Evolutionary conservation across 2,113 vertebrate genomes (phyloP).

Genomic region (Apodemus speciosus): DNA sequence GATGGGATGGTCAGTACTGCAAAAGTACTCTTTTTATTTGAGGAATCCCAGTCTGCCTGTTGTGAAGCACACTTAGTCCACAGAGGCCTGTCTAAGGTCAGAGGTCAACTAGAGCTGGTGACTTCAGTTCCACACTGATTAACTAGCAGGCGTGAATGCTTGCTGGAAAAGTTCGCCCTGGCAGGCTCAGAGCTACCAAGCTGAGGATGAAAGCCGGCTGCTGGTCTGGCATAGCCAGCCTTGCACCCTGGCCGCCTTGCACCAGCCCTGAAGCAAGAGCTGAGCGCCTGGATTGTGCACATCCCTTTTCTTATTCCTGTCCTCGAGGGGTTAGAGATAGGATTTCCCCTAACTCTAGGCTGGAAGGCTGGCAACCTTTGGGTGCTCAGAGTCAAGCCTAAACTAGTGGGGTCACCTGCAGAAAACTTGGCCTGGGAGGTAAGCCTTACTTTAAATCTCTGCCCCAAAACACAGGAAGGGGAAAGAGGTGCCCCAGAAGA

Average conservation of each 20-base stretch:
- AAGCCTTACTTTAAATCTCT: background rate
- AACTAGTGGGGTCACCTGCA: background rate
- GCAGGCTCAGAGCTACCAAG: background rate
- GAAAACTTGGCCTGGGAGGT: background rate
- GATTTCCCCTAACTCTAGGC: background rate
- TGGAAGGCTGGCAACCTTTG: background rate
- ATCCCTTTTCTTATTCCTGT: background rate
- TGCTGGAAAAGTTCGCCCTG: background rate
- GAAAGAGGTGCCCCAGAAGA: background rate
- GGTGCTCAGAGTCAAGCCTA: background rate
- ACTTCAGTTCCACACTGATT: slow-evolving; percentile 70
- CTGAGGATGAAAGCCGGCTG: background rate
- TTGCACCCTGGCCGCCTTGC: background rate
- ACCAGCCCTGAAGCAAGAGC: background rate
- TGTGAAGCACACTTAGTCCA: background rate
- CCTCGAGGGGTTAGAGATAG: background rate
- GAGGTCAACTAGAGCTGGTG: slow-evolving; percentile 81
- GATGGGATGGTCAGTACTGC: background rate
- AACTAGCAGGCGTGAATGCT: slow-evolving; percentile 32
- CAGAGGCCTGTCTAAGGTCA: slow-evolving; percentile 79
- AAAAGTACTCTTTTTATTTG: slow-evolving; percentile 18
- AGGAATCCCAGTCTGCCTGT: background rate
- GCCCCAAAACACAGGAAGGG: background rate
- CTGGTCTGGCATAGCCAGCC: background rate
- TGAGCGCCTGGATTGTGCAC: background rate